Percentiles rank a stretch among this genome's conserved stretches.
Evolutionary conservation across 2,888 invertebrate species (phyloP).

Genomic region (Hirtodrosophila confusa): DNA sequence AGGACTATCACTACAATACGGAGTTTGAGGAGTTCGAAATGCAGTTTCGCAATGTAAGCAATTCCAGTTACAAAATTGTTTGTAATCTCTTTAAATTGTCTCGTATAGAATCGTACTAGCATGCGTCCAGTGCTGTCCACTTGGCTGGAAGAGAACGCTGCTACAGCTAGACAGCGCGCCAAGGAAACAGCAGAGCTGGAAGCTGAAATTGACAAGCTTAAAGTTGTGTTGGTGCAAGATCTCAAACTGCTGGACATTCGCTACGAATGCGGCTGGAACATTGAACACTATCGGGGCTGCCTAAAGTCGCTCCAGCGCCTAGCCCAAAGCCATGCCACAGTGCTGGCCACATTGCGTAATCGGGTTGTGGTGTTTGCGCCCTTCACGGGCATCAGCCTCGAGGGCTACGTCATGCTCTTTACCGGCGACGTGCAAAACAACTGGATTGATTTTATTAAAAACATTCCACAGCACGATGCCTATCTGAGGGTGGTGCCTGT

Average conservation of each 20-base stretch:
- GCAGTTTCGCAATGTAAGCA: conserved; percentile 58
- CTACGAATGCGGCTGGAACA: conserved; percentile 95
- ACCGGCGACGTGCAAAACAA: conserved; percentile 96
- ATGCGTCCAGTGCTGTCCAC: conserved; percentile 72
- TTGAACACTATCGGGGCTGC: conserved; percentile 95
- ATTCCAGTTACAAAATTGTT: neutral
- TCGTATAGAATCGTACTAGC: conserved; percentile 51
- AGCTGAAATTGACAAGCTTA: conserved; percentile 88
- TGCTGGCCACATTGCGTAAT: conserved; percentile 89
- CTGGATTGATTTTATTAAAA: conserved; percentile 95
- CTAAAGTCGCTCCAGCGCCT: conserved; percentile 92
- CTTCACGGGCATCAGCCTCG: conserved; percentile 95
- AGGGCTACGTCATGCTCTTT: conserved; percentile 95
- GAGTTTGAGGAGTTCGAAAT: conserved; percentile 74
- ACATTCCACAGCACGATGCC: conserved; percentile 90
- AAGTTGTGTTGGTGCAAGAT: conserved; percentile 76
- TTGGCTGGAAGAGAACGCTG: conserved; percentile 90
- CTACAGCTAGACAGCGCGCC: conserved; percentile 88
- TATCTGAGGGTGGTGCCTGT: conserved; percentile 90
- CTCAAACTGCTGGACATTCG: conserved; percentile 87
- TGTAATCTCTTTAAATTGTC: neutral
- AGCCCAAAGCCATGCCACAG: conserved; percentile 89
- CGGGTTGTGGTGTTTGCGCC: conserved; percentile 93
- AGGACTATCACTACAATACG: conserved; percentile 73
- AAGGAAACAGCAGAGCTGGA: conserved; percentile 88